Evolutionary conservation across 2,888 invertebrate species (phyloP), one percentile per base, ranked within the genome.

Genomic region (Nemotelus pantherinus): DNA sequence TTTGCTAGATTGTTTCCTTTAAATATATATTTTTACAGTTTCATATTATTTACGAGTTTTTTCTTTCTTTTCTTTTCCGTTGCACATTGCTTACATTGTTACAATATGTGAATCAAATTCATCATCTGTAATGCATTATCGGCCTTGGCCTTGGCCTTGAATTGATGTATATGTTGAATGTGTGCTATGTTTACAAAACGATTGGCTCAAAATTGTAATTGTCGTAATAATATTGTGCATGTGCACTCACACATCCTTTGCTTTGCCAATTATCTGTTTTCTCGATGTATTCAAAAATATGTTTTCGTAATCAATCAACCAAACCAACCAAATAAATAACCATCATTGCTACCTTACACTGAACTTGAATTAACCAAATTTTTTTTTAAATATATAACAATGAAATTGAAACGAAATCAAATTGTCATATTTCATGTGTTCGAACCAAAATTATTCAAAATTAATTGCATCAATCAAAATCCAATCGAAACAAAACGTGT

Each of bases 71-170:
- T 70, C 53, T 70, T 55, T 70, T 70, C 41, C 25, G 25, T 55
- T 43, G 53, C 53, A 41, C 53, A 70, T 70, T 70, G 70, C 70
- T 70, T 53, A 39, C 55, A 55, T 70, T 70, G 70, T 70, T 70
- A 55, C 70, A 70, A 70, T 70, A 67, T 50, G 55, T 53, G 70
- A 70, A n/a, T 53, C 47, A 55, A 70, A 70, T 55, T 25, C 25
- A 70, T 70, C 70, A 70, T 70, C 70, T 53, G 41, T 55, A 70
- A 53, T 70, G 70, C 55, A 70, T 70, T 70, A 53, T 70, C 70
- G 70, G 55, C 70, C 50, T 39, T 55, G 10, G 55, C 43, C 4
- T 53, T 44, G n/a, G 1, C 70, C 43, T 39, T 39, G 63, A 43
- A 41, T 53, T 53, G 53, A 43, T 63, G 63, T 25, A 0, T 50